A percentile compares a stretch with the other conserved stretches of the same genome.
Evolutionary conservation across 2,797 vertebrate genomes (phyloP).

Genomic region (Coregonus ussuriensis): DNA sequence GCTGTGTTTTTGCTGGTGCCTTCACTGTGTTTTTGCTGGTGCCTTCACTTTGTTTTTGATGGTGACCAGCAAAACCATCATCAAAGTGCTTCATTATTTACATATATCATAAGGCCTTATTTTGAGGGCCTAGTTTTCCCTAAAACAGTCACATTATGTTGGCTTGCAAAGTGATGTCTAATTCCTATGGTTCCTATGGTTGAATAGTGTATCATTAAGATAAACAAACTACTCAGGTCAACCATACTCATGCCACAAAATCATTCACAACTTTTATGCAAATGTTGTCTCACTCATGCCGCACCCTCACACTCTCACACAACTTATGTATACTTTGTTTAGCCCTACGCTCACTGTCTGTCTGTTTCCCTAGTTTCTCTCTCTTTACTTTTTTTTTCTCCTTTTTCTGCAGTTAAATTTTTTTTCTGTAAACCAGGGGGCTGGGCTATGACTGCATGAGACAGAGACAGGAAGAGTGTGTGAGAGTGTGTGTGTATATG

Average conservation of each 20-base stretch:
- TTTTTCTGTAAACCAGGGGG: constrained; percentile 49
- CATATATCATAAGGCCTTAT: too few relatives aligned
- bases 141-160: background rate
- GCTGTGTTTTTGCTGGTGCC: too few relatives aligned
- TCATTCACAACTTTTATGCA: background rate
- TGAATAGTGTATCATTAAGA: background rate
- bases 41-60: too few relatives aligned
- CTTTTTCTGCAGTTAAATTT: background rate
- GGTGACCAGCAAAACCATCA: too few relatives aligned
- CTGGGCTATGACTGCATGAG: constrained; percentile 34
- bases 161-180: too few relatives aligned
- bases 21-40: too few relatives aligned
- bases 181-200: background rate
- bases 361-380: constrained; percentile 14
- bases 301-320: background rate
- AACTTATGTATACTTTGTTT: background rate
- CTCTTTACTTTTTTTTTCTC: background rate
- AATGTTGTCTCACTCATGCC: background rate
- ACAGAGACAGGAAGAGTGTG: constrained; percentile 59
- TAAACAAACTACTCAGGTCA: background rate
- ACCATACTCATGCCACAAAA: background rate
- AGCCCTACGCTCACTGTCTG: background rate
- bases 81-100: too few relatives aligned
- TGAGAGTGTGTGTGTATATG: constrained; percentile 21
- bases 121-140: too few relatives aligned